Evolutionary conservation across 2,888 invertebrate species (phyloP).

Genomic region (Agonopterix alstromeriana): DNA sequence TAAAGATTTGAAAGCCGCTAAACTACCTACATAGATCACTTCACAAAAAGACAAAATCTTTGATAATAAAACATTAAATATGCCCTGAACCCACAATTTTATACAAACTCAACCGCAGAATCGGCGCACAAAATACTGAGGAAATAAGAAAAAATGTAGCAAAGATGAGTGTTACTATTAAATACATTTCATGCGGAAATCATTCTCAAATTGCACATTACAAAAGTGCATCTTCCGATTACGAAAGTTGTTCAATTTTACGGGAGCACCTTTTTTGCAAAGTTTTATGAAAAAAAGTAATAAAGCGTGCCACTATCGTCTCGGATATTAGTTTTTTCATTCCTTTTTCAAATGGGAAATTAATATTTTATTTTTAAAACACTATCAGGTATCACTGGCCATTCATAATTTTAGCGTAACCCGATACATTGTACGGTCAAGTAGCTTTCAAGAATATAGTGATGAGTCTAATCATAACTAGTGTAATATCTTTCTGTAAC

Average conservation of each 20-base stretch:
- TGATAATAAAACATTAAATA: constrained; percentile 6
- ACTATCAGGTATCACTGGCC: constrained; percentile 43
- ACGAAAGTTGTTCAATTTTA: constrained; percentile 22
- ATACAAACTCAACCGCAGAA: constrained; percentile 40
- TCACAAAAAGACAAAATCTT: constrained; percentile 26
- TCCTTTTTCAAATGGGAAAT: neutral
- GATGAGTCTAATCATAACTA: constrained; percentile 37
- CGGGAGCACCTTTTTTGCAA: constrained; percentile 5
- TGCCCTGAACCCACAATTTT: constrained; percentile 9
- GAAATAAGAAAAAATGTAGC: constrained; percentile 50
- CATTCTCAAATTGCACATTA: constrained; percentile 70
- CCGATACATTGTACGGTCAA: constrained; percentile 60
- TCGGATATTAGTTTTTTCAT: neutral
- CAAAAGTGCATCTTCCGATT: constrained; percentile 56
- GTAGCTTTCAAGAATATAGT: constrained; percentile 31
- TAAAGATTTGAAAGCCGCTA: constrained; percentile 26
- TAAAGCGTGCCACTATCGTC: constrained; percentile 3
- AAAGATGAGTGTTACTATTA: constrained; percentile 56
- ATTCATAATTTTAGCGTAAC: constrained; percentile 48
- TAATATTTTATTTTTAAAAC: constrained; percentile 11
- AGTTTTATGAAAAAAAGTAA: neutral
- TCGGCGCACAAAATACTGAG: constrained; percentile 31
- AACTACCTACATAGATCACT: constrained; percentile 32
- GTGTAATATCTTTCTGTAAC: constrained; percentile 37
- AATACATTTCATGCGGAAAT: constrained; percentile 65